Conservation (phyloP, 92 coral and sea anemone genomes). For the Blastomussa wellsi region DNA sequence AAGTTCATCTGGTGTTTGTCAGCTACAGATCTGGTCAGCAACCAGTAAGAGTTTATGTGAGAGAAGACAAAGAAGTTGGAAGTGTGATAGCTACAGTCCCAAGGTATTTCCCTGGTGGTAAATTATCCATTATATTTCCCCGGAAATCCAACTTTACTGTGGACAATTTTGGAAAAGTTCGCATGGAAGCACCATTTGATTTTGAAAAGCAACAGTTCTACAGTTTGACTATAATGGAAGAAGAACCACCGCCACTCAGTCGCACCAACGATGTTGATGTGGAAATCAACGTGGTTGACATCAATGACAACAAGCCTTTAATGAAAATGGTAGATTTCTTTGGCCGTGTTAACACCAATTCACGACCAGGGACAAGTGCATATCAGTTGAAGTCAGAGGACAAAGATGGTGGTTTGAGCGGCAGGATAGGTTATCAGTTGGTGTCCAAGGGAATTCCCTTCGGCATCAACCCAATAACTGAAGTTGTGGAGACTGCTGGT, state of each 20-base stretch:
- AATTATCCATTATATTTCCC: constrained; percentile 75
- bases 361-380: constrained; percentile 87
- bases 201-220: constrained; percentile 75
- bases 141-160: constrained; percentile 77
- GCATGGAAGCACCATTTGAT: constrained; percentile 62
- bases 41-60: constrained; percentile 84
- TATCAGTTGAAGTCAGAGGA: constrained; percentile 84
- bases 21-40: constrained; percentile 86
- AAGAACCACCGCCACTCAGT: constrained; percentile 55
- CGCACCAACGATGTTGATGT: constrained; percentile 75
- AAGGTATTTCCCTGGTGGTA: constrained; percentile 84
- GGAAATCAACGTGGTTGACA: constrained; percentile 81
- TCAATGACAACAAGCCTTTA: constrained; percentile 84
- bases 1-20: constrained; percentile 75
- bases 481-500: constrained; percentile 66
- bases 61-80: constrained; percentile 72
- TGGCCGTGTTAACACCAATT: constrained; percentile 80
- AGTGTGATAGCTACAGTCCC: constrained; percentile 76
- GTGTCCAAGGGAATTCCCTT: constrained; percentile 55
- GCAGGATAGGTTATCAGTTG: constrained; percentile 73
- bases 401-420: constrained; percentile 78
- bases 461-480: constrained; percentile 74
- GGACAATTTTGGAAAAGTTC: constrained; percentile 66
- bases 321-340: constrained; percentile 66
- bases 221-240: constrained; percentile 76